Percentiles rank a stretch among this genome's conserved stretches.
phyloP scores from a whole-genome alignment of 2,113 vertebrate genomes.

The Bufo gargarizans region DNA sequence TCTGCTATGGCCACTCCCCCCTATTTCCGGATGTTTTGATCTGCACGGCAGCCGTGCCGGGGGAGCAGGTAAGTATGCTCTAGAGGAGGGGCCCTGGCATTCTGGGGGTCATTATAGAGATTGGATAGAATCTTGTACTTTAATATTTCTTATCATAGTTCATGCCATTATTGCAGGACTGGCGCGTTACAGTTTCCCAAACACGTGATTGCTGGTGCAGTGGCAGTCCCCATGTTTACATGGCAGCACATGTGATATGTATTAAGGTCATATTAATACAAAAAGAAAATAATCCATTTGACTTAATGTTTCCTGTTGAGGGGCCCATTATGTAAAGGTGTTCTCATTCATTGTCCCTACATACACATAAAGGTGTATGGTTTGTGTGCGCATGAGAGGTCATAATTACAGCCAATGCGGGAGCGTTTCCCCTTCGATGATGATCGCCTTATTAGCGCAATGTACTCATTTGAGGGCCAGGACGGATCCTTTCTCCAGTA shows the following conservation, averaged over 20 bases:
- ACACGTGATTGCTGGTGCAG: neutral
- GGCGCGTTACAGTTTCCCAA: neutral
- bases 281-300: neutral
- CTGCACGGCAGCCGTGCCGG: no score
- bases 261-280: neutral
- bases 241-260: neutral
- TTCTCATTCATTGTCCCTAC: slow-evolving; percentile 29
- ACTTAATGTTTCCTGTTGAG: neutral
- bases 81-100: no score
- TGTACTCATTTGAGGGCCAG: slow-evolving; percentile 75
- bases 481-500: slow-evolving; percentile 77
- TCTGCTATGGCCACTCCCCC: no score
- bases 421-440: slow-evolving; percentile 75
- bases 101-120: no score
- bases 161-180: no score
- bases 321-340: neutral
- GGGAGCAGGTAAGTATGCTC: no score
- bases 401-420: slow-evolving; percentile 80
- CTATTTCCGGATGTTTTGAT: no score
- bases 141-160: no score
- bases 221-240: neutral
- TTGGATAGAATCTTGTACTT: no score
- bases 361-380: slow-evolving; percentile 78
- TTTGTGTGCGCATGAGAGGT: slow-evolving; percentile 77
- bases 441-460: slow-evolving; percentile 78